These are phyloP conservation scores for Sebastiscus tertius DNA, from an alignment of 2,797 vertebrate genomes.

Conservation along the genomic window DNA sequence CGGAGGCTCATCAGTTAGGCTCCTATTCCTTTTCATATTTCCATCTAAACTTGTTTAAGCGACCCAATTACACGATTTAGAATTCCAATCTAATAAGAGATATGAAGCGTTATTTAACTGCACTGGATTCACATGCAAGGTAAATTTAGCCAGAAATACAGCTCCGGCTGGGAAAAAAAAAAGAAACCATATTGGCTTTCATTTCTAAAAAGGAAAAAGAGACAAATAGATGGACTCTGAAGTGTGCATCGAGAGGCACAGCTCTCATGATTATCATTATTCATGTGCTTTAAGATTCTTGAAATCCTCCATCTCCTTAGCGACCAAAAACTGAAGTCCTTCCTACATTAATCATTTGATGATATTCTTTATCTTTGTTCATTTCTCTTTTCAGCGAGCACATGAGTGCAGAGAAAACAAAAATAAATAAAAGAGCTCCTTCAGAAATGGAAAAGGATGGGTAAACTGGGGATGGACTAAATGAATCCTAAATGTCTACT, in stretches of 20 bases:
- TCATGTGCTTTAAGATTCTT: conserved; percentile 70
- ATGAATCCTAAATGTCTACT: conserved; percentile 75
- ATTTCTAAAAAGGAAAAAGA: conserved; percentile 60
- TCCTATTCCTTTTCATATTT: conserved; percentile 51
- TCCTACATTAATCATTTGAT: conserved; percentile 68
- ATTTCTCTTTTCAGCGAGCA: conserved; percentile 46
- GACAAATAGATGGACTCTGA: conserved; percentile 63
- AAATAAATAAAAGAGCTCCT: conserved; percentile 69
- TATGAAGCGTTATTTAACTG: conserved; percentile 38
- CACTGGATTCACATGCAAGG: conserved; percentile 24
- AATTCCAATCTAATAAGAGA: conserved; percentile 56
- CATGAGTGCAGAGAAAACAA: conserved; percentile 64
- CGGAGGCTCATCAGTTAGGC: conserved; percentile 35
- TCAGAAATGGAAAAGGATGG: conserved; percentile 64
- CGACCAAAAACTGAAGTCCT: conserved; percentile 55
- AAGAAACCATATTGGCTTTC: conserved; percentile 53
- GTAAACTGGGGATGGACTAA: conserved; percentile 68
- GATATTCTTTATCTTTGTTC: conserved; percentile 67
- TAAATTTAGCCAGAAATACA: conserved; percentile 45
- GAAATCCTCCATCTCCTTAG: conserved; percentile 66
- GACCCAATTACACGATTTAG: conserved; percentile 52
- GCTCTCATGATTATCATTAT: conserved; percentile 72
- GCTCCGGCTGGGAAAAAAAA: conserved; percentile 32
- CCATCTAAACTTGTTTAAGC: conserved; percentile 44
- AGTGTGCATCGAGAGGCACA: conserved; percentile 64